A percentile compares a stretch with the other conserved stretches of the same genome.
These are phyloP conservation scores for Scotopteryx bipunctaria DNA, from an alignment of 2,888 invertebrate genomes.

Conservation along the genomic window DNA sequence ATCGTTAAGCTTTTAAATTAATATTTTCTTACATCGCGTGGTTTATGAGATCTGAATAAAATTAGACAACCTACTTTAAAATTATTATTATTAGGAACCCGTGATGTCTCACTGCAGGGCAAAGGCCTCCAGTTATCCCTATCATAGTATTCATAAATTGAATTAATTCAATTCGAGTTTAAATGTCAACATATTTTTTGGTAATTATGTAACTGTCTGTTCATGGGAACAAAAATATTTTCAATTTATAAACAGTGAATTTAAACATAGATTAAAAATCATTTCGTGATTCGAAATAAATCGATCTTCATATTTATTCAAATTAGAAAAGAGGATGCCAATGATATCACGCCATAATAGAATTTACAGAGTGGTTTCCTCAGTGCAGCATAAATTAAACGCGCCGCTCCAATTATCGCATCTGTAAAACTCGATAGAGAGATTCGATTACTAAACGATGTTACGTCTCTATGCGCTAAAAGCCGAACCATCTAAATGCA, in stretches of 20 bases:
- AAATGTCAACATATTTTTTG: slow-evolving; percentile 18
- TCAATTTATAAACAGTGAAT: too few species aligned
- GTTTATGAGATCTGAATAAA: neutral
- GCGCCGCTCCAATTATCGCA: slow-evolving; percentile 56
- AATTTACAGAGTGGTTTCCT: slow-evolving; percentile 45
- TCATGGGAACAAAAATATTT: too few species aligned
- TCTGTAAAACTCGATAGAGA: slow-evolving; percentile 51
- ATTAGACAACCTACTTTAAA: too few species aligned
- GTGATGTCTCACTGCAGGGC: too few species aligned
- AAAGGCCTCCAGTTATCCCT: too few species aligned
- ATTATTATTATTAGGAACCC: too few species aligned
- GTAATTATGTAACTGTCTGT: too few species aligned
- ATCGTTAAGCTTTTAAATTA: slow-evolving; percentile 18
- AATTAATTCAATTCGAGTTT: slow-evolving; percentile 20
- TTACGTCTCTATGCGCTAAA: slow-evolving; percentile 38
- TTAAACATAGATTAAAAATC: too few species aligned
- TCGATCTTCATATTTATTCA: too few species aligned
- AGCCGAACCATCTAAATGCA: slow-evolving; percentile 22
- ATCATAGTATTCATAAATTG: too few species aligned
- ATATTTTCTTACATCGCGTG: slow-evolving; percentile 9
- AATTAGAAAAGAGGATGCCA: neutral
- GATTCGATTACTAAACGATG: slow-evolving; percentile 44
- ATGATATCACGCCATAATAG: too few species aligned
- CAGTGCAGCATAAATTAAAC: slow-evolving; percentile 47
- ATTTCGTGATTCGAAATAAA: too few species aligned